A percentile compares a stretch with the other conserved stretches of the same genome.
Evolutionary conservation across 2,113 vertebrate species (phyloP).

Genomic region (Nerophis ophidion): DNA sequence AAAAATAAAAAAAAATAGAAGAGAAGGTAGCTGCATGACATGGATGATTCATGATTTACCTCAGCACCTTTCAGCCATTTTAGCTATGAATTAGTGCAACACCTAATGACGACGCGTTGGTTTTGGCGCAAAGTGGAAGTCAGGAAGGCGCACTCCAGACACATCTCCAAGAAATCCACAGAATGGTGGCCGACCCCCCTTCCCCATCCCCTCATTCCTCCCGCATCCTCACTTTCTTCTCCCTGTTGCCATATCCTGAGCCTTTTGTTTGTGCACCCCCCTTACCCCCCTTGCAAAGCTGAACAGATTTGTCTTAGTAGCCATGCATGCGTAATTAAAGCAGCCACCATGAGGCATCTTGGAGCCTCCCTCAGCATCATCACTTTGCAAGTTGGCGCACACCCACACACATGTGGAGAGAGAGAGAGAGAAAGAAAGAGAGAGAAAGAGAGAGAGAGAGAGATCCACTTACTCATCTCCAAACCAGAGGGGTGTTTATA

Average conservation of each 20-base stretch:
- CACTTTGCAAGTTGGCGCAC: conserved; percentile 26
- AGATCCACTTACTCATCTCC: background rate
- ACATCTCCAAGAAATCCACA: conserved; percentile 60
- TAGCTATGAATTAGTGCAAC: no score
- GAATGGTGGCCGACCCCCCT: conserved; percentile 31
- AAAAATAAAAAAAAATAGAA: no score
- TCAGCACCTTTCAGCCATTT: background rate
- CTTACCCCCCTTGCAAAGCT: conserved; percentile 3
- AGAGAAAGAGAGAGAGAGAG: background rate
- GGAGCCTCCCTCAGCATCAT: conserved; percentile 31
- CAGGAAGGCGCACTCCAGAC: conserved; percentile 49
- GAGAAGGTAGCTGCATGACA: background rate
- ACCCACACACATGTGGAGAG: conserved; percentile 42
- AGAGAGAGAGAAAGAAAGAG: conserved; percentile 10
- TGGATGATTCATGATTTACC: conserved; percentile 6
- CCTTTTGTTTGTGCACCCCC: conserved; percentile 4
- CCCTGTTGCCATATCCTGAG: conserved; percentile 54
- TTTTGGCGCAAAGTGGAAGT: conserved; percentile 12
- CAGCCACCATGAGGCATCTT: conserved; percentile 26
- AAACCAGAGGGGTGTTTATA: conserved; percentile 1
- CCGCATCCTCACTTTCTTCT: background rate
- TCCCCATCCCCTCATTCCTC: background rate
- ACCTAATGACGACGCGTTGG: no score
- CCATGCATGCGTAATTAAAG: conserved; percentile 45
- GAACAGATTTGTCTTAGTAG: conserved; percentile 25